A percentile compares a stretch with the other conserved stretches of the same genome.
Evolutionary conservation across 2,888 invertebrate species (phyloP).

Genomic region (Monoplex corrugatus): DNA sequence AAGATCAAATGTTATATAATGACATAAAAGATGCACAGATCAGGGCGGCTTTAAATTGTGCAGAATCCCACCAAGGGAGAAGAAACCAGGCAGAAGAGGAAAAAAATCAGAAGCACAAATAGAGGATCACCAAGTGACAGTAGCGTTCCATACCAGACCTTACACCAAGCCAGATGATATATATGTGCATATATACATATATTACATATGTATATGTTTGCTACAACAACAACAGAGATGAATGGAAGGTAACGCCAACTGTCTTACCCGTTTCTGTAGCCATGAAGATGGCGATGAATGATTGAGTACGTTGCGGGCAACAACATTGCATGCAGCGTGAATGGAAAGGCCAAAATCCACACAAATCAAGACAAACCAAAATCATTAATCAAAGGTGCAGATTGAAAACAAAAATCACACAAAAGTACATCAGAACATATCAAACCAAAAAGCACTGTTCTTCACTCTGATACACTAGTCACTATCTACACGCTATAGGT

Average conservation of each 20-base stretch:
- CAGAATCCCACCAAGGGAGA: no score
- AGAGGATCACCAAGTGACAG: no score
- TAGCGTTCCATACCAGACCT: no score
- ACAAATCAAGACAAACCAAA: conserved; percentile 24
- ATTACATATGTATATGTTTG: not conserved
- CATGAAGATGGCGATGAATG: conserved; percentile 37
- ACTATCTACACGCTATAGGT: no score
- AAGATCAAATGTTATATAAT: no score
- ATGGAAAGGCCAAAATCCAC: conserved; percentile 30
- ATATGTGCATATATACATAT: no score
- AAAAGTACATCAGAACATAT: not conserved
- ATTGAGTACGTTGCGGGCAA: conserved; percentile 4
- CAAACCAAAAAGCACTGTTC: not conserved
- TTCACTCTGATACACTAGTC: no score
- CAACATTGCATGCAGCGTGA: conserved; percentile 34
- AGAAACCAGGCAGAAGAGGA: no score
- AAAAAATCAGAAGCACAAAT: no score
- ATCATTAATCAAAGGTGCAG: conserved; percentile 5
- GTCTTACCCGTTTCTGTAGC: conserved; percentile 58
- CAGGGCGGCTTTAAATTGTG: no score
- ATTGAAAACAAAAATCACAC: not conserved
- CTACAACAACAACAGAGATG: not conserved
- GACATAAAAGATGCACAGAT: no score
- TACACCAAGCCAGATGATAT: no score
- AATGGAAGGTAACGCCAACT: not conserved